Evolutionary conservation across 2,113 vertebrate genomes (phyloP).

Genomic region (Dascyllus trimaculatus): DNA sequence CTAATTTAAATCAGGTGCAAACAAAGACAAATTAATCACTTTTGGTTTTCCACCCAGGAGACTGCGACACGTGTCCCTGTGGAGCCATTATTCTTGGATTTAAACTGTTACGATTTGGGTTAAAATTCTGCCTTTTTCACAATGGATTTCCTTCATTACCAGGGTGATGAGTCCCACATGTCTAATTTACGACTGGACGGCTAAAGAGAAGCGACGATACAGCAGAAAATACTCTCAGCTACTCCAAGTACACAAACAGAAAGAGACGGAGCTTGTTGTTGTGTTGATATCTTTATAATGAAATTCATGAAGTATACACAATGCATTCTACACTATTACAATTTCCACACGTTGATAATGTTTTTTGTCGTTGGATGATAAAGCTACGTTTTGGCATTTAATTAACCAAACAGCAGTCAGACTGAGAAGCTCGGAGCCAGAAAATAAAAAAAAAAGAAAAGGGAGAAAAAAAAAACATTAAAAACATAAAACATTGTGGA

Average conservation of each 20-base stretch:
- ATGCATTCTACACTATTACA: conserved; percentile 94
- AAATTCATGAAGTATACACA: conserved; percentile 94
- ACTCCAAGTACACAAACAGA: background rate
- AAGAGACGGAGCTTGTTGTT: background rate
- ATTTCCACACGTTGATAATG: conserved; percentile 91
- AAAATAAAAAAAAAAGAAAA: conserved; percentile 60
- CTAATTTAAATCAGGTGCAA: too few relatives aligned
- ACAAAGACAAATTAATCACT: too few relatives aligned
- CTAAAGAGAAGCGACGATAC: too few relatives aligned
- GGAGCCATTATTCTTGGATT: too few relatives aligned
- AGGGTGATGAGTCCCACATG: too few relatives aligned
- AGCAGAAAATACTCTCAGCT: too few relatives aligned
- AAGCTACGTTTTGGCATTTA: conserved; percentile 91
- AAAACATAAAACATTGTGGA: conserved; percentile 74
- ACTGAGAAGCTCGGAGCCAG: conserved; percentile 83
- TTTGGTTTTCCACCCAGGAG: too few relatives aligned
- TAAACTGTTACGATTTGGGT: too few relatives aligned
- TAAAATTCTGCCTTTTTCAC: too few relatives aligned
- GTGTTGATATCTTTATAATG: conserved; percentile 91
- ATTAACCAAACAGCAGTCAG: conserved; percentile 90
- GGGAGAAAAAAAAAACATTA: conserved; percentile 58
- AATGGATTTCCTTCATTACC: too few relatives aligned
- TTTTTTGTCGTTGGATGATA: conserved; percentile 81
- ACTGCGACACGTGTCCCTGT: too few relatives aligned
- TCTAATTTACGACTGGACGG: too few relatives aligned